A percentile compares a stretch with the other conserved stretches of the same genome.
Evolutionary conservation across 2,888 invertebrate species (phyloP).

Genomic region (Nemapogon koenigi): DNA sequence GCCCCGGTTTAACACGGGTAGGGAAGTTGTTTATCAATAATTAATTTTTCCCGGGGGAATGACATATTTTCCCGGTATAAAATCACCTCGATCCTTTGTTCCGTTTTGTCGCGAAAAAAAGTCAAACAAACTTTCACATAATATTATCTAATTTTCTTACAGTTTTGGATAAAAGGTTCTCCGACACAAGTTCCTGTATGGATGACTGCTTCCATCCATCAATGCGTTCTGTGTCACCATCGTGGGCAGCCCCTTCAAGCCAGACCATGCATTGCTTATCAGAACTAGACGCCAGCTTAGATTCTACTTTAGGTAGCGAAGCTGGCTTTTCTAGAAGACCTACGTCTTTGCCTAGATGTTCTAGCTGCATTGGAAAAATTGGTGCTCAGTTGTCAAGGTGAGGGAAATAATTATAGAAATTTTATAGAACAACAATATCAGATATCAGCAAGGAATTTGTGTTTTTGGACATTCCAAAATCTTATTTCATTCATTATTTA

Average conservation of each 20-base stretch:
- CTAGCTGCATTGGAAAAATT: constrained; percentile 81
- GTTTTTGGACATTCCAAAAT: neutral
- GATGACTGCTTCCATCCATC: constrained; percentile 53
- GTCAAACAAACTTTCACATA: no score
- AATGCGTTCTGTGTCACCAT: constrained; percentile 46
- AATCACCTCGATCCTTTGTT: no score
- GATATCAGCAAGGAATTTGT: neutral
- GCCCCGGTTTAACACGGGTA: no score
- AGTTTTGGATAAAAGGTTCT: constrained; percentile 56
- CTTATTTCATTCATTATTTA: no score
- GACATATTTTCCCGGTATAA: no score
- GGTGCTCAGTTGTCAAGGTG: constrained; percentile 69
- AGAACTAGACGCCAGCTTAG: constrained; percentile 45
- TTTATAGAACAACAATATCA: neutral
- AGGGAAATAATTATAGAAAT: neutral
- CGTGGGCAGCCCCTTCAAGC: constrained; percentile 44
- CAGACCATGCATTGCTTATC: constrained; percentile 58
- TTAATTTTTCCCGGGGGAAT: no score
- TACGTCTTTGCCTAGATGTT: constrained; percentile 67
- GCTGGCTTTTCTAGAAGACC: constrained; percentile 44
- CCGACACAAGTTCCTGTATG: constrained; percentile 48
- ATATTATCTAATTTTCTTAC: constrained; percentile 16
- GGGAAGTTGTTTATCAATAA: no score
- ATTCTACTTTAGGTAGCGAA: constrained; percentile 38
- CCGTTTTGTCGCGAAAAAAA: no score